phyloP scores from a whole-genome alignment of 2,113 vertebrate species.

The Gopherus flavomarginatus region DNA sequence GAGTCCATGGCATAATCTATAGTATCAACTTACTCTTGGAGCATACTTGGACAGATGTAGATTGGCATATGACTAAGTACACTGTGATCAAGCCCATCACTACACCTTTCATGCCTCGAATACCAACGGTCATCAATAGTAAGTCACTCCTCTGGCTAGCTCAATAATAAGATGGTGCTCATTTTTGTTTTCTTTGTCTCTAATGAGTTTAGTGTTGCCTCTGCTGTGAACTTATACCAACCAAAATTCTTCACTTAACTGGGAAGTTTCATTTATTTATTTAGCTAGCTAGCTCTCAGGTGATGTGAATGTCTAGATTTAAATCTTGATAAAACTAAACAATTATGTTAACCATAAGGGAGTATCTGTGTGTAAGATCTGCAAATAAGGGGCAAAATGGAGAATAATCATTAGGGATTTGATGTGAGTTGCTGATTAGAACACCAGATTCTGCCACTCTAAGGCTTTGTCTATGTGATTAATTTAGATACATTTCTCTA shows the following conservation, averaged over 20 bases:
- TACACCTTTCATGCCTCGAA: slow-evolving; percentile 68
- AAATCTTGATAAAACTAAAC: neutral
- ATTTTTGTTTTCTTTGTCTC: neutral
- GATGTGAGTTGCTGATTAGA: neutral
- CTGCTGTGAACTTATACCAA: neutral
- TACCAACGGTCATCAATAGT: slow-evolving; percentile 62
- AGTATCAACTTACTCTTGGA: slow-evolving; percentile 70
- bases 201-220: neutral
- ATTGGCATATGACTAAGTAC: slow-evolving; percentile 65
- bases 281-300: neutral
- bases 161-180: neutral
- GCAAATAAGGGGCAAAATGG: neutral
- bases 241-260: neutral
- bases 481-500: too few relatives aligned
- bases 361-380: too few relatives aligned
- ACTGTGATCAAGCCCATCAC: slow-evolving; percentile 64
- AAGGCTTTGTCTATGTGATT: neutral
- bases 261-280: neutral
- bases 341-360: neutral
- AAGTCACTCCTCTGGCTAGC: slow-evolving; percentile 27
- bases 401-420: neutral
- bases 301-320: neutral
- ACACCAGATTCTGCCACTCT: neutral
- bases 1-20: slow-evolving; percentile 61
- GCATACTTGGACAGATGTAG: slow-evolving; percentile 61